Evolutionary conservation across 2,797 vertebrate genomes (phyloP).

Genomic region (Geotrypetes seraphini): DNA sequence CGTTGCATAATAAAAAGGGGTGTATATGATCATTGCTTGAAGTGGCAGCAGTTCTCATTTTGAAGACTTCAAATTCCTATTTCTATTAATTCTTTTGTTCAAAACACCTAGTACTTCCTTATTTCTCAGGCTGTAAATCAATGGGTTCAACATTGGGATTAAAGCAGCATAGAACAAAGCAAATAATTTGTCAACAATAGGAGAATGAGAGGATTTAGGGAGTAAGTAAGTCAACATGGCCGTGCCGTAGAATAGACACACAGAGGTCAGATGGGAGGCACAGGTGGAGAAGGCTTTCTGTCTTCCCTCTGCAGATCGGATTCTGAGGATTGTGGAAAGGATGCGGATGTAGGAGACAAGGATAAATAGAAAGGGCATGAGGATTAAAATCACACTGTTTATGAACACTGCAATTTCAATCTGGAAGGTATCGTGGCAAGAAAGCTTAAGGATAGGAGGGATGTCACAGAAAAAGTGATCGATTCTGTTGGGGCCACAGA

Average conservation of each 20-base stretch:
- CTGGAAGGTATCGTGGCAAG: constrained; percentile 22
- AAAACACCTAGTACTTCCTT: constrained; percentile 14
- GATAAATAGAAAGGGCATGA: constrained; percentile 18
- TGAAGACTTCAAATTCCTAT: too few species aligned
- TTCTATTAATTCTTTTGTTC: too few species aligned
- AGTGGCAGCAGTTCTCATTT: too few species aligned
- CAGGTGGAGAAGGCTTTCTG: constrained; percentile 36
- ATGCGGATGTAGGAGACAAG: constrained; percentile 27
- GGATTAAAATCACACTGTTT: constrained; percentile 10
- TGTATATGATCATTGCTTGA: too few species aligned
- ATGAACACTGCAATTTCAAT: constrained; percentile 23
- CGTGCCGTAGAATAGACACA: constrained; percentile 24
- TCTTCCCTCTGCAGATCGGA: constrained; percentile 17
- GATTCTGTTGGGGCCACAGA: constrained; percentile 26
- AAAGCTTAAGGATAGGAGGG: constrained; percentile 23
- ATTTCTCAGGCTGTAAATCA: constrained; percentile 29
- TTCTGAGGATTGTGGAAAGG: constrained; percentile 13
- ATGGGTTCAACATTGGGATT: constrained; percentile 18
- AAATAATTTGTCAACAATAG: constrained; percentile 13
- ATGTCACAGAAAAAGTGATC: constrained; percentile 32
- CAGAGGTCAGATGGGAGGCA: constrained; percentile 16
- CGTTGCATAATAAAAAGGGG: too few species aligned
- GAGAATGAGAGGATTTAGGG: constrained; percentile 7
- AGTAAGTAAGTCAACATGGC: constrained; percentile 19
- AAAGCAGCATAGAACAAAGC: constrained; percentile 15